Conservation (phyloP, 2,797 vertebrate genomes). For the Acropternis orthonyx region DNA sequence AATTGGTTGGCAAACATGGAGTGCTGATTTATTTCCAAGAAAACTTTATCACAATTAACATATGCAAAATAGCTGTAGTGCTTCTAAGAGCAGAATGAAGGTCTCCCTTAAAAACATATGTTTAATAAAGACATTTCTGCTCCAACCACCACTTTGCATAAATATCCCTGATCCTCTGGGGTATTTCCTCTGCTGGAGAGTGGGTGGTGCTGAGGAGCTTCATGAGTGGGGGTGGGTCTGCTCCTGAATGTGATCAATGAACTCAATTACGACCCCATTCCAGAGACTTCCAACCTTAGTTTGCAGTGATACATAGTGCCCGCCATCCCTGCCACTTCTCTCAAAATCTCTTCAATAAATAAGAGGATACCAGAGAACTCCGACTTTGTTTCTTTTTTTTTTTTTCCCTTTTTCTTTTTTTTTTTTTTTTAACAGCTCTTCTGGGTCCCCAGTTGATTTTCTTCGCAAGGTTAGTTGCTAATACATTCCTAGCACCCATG, state of each 20-base stretch:
- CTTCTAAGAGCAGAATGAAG: neutral
- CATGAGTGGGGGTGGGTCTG: neutral
- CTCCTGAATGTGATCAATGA: slow-evolving; percentile 87
- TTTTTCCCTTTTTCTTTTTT: neutral
- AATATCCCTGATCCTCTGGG: neutral
- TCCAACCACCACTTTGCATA: slow-evolving; percentile 21
- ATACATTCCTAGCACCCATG: slow-evolving; percentile 95
- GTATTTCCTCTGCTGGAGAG: slow-evolving; percentile 39
- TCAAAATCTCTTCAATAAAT: slow-evolving; percentile 83
- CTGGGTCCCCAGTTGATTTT: slow-evolving; percentile 87
- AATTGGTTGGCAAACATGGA: fast-evolving
- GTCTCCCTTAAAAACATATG: neutral
- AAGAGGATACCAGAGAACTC: slow-evolving; percentile 62
- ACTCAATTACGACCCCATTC: slow-evolving; percentile 86
- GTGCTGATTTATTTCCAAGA: neutral
- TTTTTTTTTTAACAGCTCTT: slow-evolving; percentile 75
- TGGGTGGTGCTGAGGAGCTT: neutral
- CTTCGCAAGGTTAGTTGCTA: slow-evolving; percentile 93
- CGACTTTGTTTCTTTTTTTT: neutral
- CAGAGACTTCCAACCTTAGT: slow-evolving; percentile 73
- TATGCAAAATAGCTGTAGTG: neutral
- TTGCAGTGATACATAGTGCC: slow-evolving; percentile 80
- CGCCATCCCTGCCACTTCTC: slow-evolving; percentile 78
- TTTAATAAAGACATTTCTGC: slow-evolving; percentile 1
- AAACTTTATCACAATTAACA: neutral